Evolutionary conservation across 2,797 vertebrate species (phyloP).

Genomic region (Xenentodon cancila): DNA sequence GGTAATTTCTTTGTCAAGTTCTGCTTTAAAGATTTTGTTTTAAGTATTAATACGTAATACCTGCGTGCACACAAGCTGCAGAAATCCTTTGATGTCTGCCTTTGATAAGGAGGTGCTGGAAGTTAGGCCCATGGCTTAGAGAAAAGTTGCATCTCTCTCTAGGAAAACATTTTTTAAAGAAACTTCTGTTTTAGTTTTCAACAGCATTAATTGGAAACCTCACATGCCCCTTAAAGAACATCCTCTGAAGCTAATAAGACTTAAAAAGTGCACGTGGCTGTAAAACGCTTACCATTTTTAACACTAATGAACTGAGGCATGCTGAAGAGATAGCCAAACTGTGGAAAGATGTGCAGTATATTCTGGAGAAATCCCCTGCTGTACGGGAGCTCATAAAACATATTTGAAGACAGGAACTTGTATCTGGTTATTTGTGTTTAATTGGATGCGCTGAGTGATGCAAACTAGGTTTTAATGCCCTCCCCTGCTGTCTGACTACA

Average conservation of each 20-base stretch:
- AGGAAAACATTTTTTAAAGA: slow-evolving; percentile 39
- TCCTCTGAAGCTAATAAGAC: slow-evolving; percentile 85
- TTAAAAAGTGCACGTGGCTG: slow-evolving; percentile 83
- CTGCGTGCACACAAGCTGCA: slow-evolving; percentile 52
- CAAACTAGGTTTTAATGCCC: slow-evolving; percentile 82
- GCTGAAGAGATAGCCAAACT: slow-evolving; percentile 74
- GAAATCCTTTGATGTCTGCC: slow-evolving; percentile 69
- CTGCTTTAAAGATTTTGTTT: slow-evolving; percentile 57
- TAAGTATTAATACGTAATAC: slow-evolving; percentile 55
- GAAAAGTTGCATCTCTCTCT: slow-evolving; percentile 67
- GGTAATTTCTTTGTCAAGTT: slow-evolving; percentile 39
- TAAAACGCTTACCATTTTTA: slow-evolving; percentile 84
- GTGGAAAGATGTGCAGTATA: slow-evolving; percentile 72
- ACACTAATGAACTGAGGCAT: slow-evolving; percentile 83
- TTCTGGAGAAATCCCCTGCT: slow-evolving; percentile 79
- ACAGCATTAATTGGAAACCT: slow-evolving; percentile 80
- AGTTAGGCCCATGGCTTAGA: slow-evolving; percentile 51
- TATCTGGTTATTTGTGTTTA: slow-evolving; percentile 84
- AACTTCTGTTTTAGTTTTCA: slow-evolving; percentile 75
- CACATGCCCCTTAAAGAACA: slow-evolving; percentile 82
- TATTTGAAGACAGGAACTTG: slow-evolving; percentile 79
- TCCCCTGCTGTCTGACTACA: slow-evolving; percentile 79
- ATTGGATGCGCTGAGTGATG: slow-evolving; percentile 84
- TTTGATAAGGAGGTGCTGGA: slow-evolving; percentile 65
- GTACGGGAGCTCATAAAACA: slow-evolving; percentile 80